Percentiles rank a stretch among this genome's conserved stretches.
Conservation (phyloP, 2,113 vertebrate genomes). For the Ciconia boyciana region DNA sequence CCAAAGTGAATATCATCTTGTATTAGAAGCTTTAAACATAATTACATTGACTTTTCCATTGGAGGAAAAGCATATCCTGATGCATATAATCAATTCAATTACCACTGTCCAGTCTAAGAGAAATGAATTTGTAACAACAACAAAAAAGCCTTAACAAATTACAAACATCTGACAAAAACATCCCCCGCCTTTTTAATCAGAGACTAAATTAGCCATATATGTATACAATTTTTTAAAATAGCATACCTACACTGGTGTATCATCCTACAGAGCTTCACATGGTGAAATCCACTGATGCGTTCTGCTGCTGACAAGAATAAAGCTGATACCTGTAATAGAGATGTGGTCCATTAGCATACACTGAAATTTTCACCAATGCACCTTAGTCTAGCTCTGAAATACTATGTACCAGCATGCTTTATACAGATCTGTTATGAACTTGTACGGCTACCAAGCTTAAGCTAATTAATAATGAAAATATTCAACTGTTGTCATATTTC, state of each 20-base stretch:
- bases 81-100: neutral
- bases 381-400: neutral
- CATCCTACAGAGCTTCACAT: neutral
- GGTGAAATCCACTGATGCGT: neutral
- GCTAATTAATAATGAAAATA: neutral
- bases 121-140: neutral
- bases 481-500: neutral
- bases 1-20: neutral
- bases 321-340: neutral
- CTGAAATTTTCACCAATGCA: neutral
- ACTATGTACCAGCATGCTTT: rapidly evolving
- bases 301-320: neutral
- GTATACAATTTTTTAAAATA: neutral
- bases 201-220: neutral
- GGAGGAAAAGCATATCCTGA: neutral
- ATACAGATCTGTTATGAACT: neutral
- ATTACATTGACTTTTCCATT: neutral
- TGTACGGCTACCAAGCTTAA: neutral
- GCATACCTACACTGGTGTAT: neutral
- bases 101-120: neutral
- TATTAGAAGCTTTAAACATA: neutral
- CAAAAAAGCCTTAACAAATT: neutral
- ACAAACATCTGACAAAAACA: neutral
- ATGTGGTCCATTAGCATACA: neutral
- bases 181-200: neutral